These are phyloP conservation scores for Ailuropoda melanoleuca DNA, from an alignment of 2,113 vertebrate genomes.

Conservation along the genomic window DNA sequence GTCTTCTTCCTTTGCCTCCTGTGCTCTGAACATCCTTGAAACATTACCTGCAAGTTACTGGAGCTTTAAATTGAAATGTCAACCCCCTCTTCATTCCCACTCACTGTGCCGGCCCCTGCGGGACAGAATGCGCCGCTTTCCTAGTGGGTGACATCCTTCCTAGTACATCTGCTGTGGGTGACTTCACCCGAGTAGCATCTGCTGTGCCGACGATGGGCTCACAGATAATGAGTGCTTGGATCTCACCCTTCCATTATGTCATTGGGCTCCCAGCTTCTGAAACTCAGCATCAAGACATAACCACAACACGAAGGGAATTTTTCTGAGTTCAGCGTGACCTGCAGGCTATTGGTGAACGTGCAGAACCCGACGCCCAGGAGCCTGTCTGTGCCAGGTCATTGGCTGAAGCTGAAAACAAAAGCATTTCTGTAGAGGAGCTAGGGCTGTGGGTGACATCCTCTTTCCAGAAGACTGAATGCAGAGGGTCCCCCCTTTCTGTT, in stretches of 20 bases:
- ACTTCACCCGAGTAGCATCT: slow-evolving; percentile 71
- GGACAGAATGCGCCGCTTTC: slow-evolving; percentile 59
- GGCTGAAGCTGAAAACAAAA: neutral
- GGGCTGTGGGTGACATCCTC: neutral
- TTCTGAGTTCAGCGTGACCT: slow-evolving; percentile 63
- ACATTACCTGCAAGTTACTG: slow-evolving; percentile 51
- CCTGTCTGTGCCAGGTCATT: neutral
- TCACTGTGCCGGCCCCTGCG: neutral
- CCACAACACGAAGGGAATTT: slow-evolving; percentile 36
- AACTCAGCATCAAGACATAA: slow-evolving; percentile 53
- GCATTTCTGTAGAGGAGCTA: neutral
- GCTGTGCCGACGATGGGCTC: neutral
- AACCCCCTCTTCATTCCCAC: slow-evolving; percentile 65
- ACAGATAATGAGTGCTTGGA: slow-evolving; percentile 67
- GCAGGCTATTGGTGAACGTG: slow-evolving; percentile 31
- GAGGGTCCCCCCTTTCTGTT: neutral
- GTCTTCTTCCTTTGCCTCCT: neutral
- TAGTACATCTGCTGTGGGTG: slow-evolving; percentile 48
- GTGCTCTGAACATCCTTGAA: slow-evolving; percentile 53
- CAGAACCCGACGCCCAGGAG: neutral
- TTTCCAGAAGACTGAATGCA: neutral
- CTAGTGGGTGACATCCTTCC: slow-evolving; percentile 43
- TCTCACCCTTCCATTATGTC: slow-evolving; percentile 58
- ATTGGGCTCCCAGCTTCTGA: slow-evolving; percentile 70
- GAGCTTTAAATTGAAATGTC: slow-evolving; percentile 69